Conservation (phyloP, 2,888 invertebrate species). For the Anticlea derivata region DNA sequence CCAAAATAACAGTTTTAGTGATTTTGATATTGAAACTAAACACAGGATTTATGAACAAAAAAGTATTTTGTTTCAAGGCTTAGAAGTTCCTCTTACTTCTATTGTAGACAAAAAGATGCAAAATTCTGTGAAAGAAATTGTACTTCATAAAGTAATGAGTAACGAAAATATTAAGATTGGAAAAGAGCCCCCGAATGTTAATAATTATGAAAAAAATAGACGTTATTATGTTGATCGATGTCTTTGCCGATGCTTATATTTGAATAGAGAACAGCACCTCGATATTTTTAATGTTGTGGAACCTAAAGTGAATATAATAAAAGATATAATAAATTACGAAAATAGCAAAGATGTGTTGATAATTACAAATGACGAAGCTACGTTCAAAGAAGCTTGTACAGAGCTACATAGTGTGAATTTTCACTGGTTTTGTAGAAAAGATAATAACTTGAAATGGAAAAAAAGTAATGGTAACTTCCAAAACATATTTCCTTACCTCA, state of each 20-base stretch:
- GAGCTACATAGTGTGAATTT: background rate
- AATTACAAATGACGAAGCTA: conserved; percentile 1
- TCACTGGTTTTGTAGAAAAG: conserved; percentile 5
- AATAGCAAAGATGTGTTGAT: background rate
- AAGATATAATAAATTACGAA: background rate
- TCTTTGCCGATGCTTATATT: conserved; percentile 3
- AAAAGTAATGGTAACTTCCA: conserved; percentile 4
- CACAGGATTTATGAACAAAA: background rate
- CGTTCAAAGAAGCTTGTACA: background rate
- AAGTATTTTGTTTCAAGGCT: conserved; percentile 8
- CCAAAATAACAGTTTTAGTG: conserved; percentile 2
- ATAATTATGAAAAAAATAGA: background rate
- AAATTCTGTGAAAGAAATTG: background rate
- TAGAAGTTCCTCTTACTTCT: conserved; percentile 3
- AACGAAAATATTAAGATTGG: conserved; percentile 7
- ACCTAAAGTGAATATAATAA: background rate
- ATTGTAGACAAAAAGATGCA: conserved; percentile 1
- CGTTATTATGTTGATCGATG: background rate
- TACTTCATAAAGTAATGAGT: background rate
- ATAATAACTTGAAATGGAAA: background rate
- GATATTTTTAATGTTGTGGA: conserved; percentile 2
- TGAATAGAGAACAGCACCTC: background rate
- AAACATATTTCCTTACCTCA: background rate
- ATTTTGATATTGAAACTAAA: conserved; percentile 12
- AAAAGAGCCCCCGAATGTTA: background rate